Base-by-base conservation (phyloP, 1,140 invertebrate genomes). In the Triops longicaudatus region DNA sequence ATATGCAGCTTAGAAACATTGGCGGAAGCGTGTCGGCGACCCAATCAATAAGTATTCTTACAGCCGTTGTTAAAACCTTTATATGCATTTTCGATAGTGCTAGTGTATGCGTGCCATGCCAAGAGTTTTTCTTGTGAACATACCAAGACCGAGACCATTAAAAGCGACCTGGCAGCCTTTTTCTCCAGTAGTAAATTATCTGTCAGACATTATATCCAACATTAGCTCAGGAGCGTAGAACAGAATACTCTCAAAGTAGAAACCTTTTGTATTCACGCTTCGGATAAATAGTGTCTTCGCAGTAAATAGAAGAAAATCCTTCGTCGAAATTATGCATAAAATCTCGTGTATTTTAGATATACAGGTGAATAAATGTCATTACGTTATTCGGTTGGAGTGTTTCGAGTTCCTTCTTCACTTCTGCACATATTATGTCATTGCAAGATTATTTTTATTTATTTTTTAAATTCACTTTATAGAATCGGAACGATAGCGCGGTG, bases 11-110 rank as follows among this genome's bases (percentile, higher is more conserved):
- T 63, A 22, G 17, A 14, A 63, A 6, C 50, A 14, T 63, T 63
- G 22, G 50, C 50, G 50, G 50, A 63, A 63, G 22, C 50, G 50
- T 63, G 50, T 63, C 10, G 50, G 50, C 50, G 17, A 63, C 10
- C 17, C 50, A 63, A 63, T 63, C 50, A 63, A 63, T 63, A 63
- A 63, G 50, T 63, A 63, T 63, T 63, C 50, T 22, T 63, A 9
- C 50, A 63, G 50, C 2, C 50, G 50, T 63, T 63, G 50, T 63
- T 63, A 22, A 63, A 63, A 22, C 44, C 14, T 14, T n/a, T 14
- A 22, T 11, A 37, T 63, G 1, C 14, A n/a, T 63, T 63, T 63
- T 63, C 2, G 1, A 12, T 63, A 14, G 50, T 22, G 14, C 22
- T 63, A 6, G 50, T 63, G 50, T 63, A 63, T 22, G 50, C 50